phyloP scores from a whole-genome alignment of 2,797 vertebrate species.

The Ammospiza maritima region DNA sequence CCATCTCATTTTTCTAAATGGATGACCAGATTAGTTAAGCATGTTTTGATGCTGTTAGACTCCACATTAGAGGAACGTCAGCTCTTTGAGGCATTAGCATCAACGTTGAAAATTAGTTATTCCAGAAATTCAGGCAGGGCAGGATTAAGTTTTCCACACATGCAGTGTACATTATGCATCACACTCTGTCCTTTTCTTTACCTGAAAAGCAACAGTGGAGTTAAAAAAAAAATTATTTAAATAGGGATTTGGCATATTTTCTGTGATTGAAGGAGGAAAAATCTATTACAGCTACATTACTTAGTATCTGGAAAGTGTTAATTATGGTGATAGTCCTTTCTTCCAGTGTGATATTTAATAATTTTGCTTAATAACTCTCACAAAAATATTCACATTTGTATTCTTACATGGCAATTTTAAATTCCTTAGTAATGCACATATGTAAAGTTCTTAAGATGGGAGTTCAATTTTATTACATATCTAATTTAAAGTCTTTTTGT shows the following conservation, averaged over 20 bases:
- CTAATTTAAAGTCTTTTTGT: neutral
- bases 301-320: neutral
- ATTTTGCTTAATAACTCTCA: neutral
- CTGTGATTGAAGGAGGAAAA: neutral
- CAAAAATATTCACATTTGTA: neutral
- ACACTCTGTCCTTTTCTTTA: neutral
- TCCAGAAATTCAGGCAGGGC: neutral
- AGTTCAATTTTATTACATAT: neutral
- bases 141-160: neutral
- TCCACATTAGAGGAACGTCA: neutral
- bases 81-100: neutral
- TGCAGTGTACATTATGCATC: neutral
- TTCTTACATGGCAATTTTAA: neutral
- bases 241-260: neutral
- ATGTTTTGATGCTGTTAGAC: neutral
- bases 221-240: neutral
- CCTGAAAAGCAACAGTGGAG: neutral
- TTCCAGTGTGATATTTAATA: neutral
- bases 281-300: neutral
- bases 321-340: neutral
- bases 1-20: neutral
- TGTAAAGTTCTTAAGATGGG: neutral
- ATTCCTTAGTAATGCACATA: neutral
- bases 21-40: neutral
- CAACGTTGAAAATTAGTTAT: neutral